phyloP scores from a whole-genome alignment of 2,888 invertebrate species.

The Nemapogon koenigi region DNA sequence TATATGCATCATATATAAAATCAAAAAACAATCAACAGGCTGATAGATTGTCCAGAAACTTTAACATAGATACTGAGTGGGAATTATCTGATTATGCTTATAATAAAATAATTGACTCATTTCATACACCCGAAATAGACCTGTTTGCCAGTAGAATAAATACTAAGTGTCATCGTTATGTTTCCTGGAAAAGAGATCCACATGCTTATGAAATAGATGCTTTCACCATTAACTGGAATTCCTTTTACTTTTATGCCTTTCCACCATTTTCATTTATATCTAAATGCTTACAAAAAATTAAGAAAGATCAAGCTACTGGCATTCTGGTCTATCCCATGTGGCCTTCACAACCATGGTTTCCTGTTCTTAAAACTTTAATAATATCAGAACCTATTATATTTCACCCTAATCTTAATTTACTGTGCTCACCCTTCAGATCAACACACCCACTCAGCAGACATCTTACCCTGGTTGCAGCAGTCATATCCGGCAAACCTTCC shows the following conservation, averaged over 20 bases:
- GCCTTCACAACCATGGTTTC: constrained; percentile 2
- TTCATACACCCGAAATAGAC: neutral
- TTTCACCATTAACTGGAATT: neutral
- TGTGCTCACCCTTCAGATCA: too few relatives aligned
- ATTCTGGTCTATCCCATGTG: neutral
- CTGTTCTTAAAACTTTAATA: neutral
- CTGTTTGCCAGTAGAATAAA: neutral
- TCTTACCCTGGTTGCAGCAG: constrained; percentile 3
- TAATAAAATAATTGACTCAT: too few relatives aligned
- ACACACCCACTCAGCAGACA: constrained; percentile 1
- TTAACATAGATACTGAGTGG: constrained; percentile 13
- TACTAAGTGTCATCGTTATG: neutral
- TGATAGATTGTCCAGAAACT: constrained; percentile 14
- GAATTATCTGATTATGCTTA: too few relatives aligned
- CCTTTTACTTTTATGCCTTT: constrained; percentile 3
- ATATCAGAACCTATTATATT: neutral
- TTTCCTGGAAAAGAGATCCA: constrained; percentile 5
- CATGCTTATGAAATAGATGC: constrained; percentile 2
- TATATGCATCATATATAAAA: constrained; percentile 15
- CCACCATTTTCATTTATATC: neutral
- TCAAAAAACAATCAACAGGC: constrained; percentile 14
- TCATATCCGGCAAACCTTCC: neutral
- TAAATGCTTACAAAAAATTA: constrained; percentile 1
- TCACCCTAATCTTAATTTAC: too few relatives aligned
- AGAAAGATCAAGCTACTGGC: neutral